These are phyloP conservation scores for Pentamera pediparva DNA, from an alignment of 53 echinoderm and acorn worm species.

Conservation along the genomic window DNA sequence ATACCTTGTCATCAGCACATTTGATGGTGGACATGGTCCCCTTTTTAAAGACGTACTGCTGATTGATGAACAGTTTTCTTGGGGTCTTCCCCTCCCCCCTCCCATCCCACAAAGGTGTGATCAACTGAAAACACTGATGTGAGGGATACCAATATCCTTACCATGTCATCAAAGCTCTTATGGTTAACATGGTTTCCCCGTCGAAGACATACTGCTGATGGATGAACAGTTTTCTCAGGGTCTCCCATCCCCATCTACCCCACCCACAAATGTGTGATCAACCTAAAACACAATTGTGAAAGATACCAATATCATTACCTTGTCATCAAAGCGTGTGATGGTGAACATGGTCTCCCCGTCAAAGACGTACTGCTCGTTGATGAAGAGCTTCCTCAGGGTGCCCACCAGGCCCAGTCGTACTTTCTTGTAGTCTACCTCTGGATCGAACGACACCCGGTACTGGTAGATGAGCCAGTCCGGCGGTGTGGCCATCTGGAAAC, in stretches of 20 bases:
- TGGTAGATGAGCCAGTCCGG: slow-evolving; percentile 74
- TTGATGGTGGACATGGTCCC: no score
- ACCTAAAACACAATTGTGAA: neutral
- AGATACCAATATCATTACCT: slow-evolving; percentile 37
- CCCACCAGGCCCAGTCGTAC: slow-evolving; percentile 55
- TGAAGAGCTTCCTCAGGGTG: slow-evolving; percentile 37
- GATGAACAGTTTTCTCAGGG: neutral
- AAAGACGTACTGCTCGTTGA: slow-evolving; percentile 47
- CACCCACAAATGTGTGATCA: neutral
- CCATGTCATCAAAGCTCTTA: no score
- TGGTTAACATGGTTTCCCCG: no score
- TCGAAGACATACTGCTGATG: neutral
- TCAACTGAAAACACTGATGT: no score
- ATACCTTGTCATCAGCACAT: no score
- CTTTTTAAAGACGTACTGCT: neutral
- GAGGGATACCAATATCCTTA: no score
- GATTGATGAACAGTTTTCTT: neutral
- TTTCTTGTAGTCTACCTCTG: slow-evolving; percentile 49
- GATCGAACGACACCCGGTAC: slow-evolving; percentile 76
- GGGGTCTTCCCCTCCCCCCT: neutral
- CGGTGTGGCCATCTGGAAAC: slow-evolving; percentile 52
- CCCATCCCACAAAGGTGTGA: neutral
- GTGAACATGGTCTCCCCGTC: slow-evolving; percentile 76
- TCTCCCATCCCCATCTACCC: neutral
- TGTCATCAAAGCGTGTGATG: slow-evolving; percentile 43